phyloP scores from a whole-genome alignment of 2,113 vertebrate species.

The Mus spicilegus region DNA sequence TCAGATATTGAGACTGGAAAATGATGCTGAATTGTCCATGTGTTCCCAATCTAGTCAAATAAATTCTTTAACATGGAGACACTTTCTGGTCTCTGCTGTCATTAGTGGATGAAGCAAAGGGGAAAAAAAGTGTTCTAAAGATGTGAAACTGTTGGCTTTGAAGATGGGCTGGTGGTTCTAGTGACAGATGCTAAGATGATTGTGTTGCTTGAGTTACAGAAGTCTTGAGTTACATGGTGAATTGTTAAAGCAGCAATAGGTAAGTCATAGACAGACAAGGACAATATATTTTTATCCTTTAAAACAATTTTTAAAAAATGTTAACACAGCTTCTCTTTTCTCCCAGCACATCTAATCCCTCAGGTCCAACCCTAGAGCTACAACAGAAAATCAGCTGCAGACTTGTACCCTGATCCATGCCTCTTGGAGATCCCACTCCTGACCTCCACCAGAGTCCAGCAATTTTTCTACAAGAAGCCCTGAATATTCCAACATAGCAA shows the following conservation, averaged over 20 bases:
- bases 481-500: not conserved
- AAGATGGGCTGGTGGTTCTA: not conserved
- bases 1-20: not conserved
- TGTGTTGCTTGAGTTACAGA: not conserved
- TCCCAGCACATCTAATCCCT: not conserved
- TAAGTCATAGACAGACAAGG: not conserved
- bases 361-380: not conserved
- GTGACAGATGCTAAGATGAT: not conserved
- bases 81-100: not conserved
- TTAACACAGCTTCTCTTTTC: not conserved
- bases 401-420: not conserved
- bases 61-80: not conserved
- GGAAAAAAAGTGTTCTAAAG: not conserved
- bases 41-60: not conserved
- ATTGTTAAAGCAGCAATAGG: not conserved
- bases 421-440: not conserved
- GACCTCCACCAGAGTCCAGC: not conserved
- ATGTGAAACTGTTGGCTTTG: not conserved
- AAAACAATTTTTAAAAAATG: not conserved
- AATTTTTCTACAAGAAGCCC: not conserved
- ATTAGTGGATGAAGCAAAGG: not conserved
- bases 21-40: not conserved
- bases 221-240: not conserved
- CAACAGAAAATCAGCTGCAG: not conserved
- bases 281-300: not conserved